Evolutionary conservation across 1,140 invertebrate genomes (phyloP), one percentile per base, ranked within the genome.

Genomic region (Calephelis virginiensis): DNA sequence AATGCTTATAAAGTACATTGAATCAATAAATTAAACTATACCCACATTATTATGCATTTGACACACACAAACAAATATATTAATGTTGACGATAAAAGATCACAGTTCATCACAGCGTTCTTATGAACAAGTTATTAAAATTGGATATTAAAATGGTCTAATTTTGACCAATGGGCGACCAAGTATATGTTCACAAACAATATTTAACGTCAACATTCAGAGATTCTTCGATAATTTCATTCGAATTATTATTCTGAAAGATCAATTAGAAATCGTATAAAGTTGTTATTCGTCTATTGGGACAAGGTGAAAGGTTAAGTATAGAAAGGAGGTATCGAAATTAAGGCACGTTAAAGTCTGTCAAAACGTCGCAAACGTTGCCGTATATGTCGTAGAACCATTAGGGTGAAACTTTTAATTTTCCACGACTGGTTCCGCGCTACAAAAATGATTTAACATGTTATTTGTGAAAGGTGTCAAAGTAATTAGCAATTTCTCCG

Each of bases 401-500:
- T 53, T 53, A 53, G 50, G 50, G 50, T 53, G 50, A 53, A 53
- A 53, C 14, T 53, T 53, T 53, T 28, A 53, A 50, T 50, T 50
- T 53, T 53, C 50, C 8, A 53, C 28, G 50, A 53, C 50, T 53
- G n/a, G 49, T 14, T 50, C 49, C 17, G 49, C 13, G 14, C 50
- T 53, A 53, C 11, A 53, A 50, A 50, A 53, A 28, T 37, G 28
- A 53, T 53, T 53, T 53, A 28, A 53, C 9, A 53, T 53, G 50
- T 53, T 53, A 53, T 64, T 71, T 53, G 67, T 66, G 71, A 69
- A 72, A 72, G 71, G 67, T 67, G 71, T 66, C 59, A 71, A 47
- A 62, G 13, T 45, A 65, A 72, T 69, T 69, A 49, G 46, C 63
- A 73, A 71, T 74, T 69, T 70, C 68, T 68, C 71, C 66, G 45